Percentiles rank a stretch among this genome's conserved stretches.
These are phyloP conservation scores for Stichopus chloronotus DNA, from an alignment of 35 echinoderm and acorn worm species.

Conservation along the genomic window DNA sequence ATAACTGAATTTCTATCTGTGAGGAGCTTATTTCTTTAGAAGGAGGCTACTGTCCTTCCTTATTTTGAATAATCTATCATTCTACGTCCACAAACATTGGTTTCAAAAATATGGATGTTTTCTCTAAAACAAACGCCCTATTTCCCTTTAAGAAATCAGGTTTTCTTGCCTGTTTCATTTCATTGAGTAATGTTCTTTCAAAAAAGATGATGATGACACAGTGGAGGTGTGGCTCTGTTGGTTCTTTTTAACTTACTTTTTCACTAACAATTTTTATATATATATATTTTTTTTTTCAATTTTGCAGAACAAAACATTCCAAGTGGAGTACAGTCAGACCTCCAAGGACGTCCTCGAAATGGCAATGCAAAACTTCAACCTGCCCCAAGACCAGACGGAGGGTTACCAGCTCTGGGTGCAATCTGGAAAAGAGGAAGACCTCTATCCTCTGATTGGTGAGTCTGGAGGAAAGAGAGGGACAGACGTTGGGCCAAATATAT, in stretches of 20 bases:
- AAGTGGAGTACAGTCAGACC: slow-evolving; percentile 63
- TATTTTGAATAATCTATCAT: no score
- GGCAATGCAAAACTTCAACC: slow-evolving; percentile 72
- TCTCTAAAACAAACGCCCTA: no score
- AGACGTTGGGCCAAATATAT: background rate
- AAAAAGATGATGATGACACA: background rate
- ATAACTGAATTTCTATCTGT: no score
- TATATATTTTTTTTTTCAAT: background rate
- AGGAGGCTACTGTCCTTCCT: no score
- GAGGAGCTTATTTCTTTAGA: no score
- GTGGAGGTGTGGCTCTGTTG: background rate
- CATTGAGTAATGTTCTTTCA: no score
- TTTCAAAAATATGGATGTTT: no score
- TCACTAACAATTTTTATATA: background rate
- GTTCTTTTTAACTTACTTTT: background rate
- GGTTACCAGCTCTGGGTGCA: slow-evolving; percentile 96
- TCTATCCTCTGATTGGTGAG: slow-evolving; percentile 96
- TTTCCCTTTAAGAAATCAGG: no score
- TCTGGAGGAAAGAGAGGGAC: background rate
- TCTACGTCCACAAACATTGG: no score
- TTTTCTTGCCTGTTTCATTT: no score
- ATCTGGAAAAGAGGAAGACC: slow-evolving; percentile 80
- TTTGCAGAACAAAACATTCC: slow-evolving; percentile 70
- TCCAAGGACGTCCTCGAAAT: slow-evolving; percentile 71
- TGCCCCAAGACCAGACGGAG: slow-evolving; percentile 54